A percentile compares a stretch with the other conserved stretches of the same genome.
Conservation (phyloP, 2,113 vertebrate species). For the Benitochromis conjunctus region DNA sequence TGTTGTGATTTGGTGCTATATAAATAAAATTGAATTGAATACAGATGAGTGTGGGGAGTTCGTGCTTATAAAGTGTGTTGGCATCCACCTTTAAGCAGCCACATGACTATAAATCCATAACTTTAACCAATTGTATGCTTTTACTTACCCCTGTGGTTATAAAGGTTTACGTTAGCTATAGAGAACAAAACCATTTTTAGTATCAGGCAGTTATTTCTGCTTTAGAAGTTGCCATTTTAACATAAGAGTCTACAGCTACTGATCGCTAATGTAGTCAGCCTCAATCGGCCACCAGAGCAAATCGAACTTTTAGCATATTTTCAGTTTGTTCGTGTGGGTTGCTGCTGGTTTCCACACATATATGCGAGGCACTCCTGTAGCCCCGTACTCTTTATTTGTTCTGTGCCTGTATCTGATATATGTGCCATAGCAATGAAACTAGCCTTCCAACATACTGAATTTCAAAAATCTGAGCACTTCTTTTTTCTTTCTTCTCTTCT, state of each 20-base stretch:
- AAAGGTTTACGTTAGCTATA: background rate
- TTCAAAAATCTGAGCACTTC: background rate
- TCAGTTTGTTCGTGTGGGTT: background rate
- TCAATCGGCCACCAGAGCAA: fast-evolving
- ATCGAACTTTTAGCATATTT: background rate
- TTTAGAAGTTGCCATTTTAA: background rate
- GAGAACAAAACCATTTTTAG: background rate
- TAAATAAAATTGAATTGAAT: too few species aligned
- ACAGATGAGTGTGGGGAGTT: background rate
- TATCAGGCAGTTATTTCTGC: background rate
- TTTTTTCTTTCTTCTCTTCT: background rate
- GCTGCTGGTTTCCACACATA: background rate
- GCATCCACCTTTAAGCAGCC: background rate
- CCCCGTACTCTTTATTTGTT: background rate
- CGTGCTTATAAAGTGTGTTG: fast-evolving
- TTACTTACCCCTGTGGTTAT: background rate
- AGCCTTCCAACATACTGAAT: background rate
- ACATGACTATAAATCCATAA: too few species aligned
- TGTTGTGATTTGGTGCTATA: too few species aligned
- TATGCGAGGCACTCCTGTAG: fast-evolving
- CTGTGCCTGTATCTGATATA: background rate
- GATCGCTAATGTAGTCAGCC: background rate
- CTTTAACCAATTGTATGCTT: background rate
- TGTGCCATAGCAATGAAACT: background rate
- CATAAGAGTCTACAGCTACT: fast-evolving